Conservation (phyloP, 2,797 vertebrate genomes). For the Chaetophractus vellerosus region DNA sequence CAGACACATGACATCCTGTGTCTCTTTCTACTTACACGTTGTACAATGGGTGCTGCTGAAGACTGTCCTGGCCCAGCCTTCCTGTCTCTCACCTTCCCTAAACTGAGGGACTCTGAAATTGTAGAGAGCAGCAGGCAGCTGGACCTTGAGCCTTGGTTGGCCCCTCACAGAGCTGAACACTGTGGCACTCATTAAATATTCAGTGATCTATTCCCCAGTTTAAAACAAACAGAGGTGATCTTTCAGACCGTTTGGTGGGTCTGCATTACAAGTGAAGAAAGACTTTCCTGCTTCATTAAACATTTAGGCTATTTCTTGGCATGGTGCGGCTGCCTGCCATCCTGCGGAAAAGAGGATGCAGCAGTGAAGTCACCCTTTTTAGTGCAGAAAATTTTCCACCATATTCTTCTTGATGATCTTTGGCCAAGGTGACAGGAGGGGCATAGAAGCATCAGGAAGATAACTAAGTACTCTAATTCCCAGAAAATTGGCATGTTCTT, state of each 20-base stretch:
- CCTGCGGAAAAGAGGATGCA: constrained; percentile 52
- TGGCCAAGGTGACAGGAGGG: constrained; percentile 69
- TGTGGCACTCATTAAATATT: constrained; percentile 72
- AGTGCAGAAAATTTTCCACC: neutral
- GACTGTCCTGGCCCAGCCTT: constrained; percentile 23
- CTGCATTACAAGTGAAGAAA: constrained; percentile 76
- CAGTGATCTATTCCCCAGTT: constrained; percentile 76
- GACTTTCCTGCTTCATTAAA: constrained; percentile 81
- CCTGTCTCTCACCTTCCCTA: constrained; percentile 24
- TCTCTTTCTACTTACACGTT: neutral
- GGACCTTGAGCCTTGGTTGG: constrained; percentile 64
- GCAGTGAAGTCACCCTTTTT: neutral
- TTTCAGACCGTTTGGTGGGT: constrained; percentile 76
- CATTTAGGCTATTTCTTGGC: constrained; percentile 77
- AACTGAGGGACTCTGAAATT: constrained; percentile 25
- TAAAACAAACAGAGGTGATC: constrained; percentile 72
- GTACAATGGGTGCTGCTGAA: neutral
- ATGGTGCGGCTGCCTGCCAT: constrained; percentile 46
- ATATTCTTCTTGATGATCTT: constrained; percentile 54
- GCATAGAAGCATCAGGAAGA: constrained; percentile 18
- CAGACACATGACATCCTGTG: neutral
- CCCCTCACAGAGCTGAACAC: constrained; percentile 49
- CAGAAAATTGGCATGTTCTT: neutral
- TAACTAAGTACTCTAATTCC: constrained; percentile 10
- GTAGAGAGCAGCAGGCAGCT: constrained; percentile 45